Conservation (phyloP, 1,140 invertebrate genomes). For the Microplitis demolitor region DNA sequence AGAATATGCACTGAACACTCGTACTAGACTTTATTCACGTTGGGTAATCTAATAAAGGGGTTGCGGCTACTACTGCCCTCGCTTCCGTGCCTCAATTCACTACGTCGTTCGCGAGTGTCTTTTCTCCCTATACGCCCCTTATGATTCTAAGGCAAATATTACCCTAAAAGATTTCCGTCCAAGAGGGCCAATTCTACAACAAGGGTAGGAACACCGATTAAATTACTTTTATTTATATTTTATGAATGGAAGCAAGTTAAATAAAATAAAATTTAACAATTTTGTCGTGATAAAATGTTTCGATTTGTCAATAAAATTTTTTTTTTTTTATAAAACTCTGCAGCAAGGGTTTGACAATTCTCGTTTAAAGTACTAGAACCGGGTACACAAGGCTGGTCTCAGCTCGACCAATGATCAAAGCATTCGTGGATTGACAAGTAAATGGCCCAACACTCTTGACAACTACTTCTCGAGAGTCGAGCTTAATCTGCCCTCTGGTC, state of each 20-base stretch:
- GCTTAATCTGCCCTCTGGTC: neutral
- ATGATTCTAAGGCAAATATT: constrained; percentile 54
- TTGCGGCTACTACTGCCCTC: constrained; percentile 33
- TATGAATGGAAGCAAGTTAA: neutral
- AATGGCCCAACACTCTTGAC: neutral
- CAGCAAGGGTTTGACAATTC: neutral
- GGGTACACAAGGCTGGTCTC: neutral
- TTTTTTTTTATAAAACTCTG: constrained; percentile 7
- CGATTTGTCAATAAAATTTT: neutral
- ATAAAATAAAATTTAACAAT: neutral
- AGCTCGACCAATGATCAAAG: neutral
- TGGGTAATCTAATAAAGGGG: constrained; percentile 61
- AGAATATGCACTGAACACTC: constrained; percentile 37
- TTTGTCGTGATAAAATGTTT: constrained; percentile 5
- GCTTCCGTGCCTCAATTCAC: constrained; percentile 18
- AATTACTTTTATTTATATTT: constrained; percentile 27
- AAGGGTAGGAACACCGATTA: constrained; percentile 38
- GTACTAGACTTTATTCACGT: constrained; percentile 43
- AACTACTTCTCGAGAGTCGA: neutral
- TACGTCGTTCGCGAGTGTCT: constrained; percentile 22
- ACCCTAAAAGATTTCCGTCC: constrained; percentile 44
- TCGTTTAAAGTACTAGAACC: neutral
- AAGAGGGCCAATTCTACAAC: neutral
- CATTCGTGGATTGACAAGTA: constrained; percentile 9
- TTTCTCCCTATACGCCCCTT: constrained; percentile 26